A percentile compares a stretch with the other conserved stretches of the same genome.
Conservation (phyloP, 2,113 vertebrate species). For the Leptobrachium leishanense region DNA sequence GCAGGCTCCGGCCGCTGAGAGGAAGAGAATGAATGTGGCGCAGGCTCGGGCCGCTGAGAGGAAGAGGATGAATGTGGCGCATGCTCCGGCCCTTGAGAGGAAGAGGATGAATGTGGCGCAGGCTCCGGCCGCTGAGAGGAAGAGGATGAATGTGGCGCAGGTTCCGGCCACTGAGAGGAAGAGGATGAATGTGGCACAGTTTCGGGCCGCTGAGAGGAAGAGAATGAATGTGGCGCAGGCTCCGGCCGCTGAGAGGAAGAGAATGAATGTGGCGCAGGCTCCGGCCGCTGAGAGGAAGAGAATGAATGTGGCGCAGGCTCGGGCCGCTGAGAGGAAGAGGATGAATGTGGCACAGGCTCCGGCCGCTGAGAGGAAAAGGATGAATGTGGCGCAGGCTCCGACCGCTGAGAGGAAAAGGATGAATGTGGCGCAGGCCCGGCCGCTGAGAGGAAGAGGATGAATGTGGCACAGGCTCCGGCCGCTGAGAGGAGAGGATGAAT, state of each 20-base stretch:
- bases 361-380: background rate
- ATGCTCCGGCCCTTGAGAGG: background rate
- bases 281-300: background rate
- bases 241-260: background rate
- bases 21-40: background rate
- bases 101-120: background rate
- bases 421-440: background rate
- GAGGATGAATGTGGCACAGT: background rate
- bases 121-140: background rate
- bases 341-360: background rate
- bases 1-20: background rate
- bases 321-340: background rate
- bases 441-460: background rate
- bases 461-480: background rate
- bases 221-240: background rate
- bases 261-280: background rate
- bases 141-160: background rate
- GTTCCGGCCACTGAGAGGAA: background rate
- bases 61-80: background rate
- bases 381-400: background rate
- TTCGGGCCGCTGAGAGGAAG: background rate
- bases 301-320: background rate
- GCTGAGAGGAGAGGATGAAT: background rate
- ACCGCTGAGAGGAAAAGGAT: background rate
- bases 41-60: background rate